phyloP scores from a whole-genome alignment of 2,113 vertebrate species.

The Bufo bufo region DNA sequence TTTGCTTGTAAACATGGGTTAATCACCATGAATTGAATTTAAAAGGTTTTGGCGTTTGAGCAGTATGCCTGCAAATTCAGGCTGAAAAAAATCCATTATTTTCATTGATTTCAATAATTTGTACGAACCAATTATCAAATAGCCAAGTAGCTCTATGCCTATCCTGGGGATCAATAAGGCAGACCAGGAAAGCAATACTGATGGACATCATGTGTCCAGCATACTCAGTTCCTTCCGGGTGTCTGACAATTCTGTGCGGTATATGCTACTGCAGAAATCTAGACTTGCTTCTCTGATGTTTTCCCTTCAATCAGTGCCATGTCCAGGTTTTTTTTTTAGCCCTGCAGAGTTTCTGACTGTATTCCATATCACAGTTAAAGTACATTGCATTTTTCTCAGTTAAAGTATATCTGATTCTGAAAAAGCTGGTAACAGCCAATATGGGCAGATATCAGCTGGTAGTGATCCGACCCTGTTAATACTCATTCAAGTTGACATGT shows the following conservation, averaged over 20 bases:
- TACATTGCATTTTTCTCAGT: no score
- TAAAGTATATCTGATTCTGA: no score
- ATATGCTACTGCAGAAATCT: neutral
- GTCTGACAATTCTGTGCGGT: neutral
- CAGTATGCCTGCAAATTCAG: constrained; percentile 39
- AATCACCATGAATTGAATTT: constrained; percentile 57
- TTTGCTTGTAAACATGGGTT: constrained; percentile 51
- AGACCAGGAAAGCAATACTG: constrained; percentile 12
- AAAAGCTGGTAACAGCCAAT: no score
- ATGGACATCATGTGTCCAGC: neutral
- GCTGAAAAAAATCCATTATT: constrained; percentile 51
- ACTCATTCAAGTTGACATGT: no score
- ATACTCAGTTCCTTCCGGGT: neutral
- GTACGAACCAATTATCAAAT: constrained; percentile 49
- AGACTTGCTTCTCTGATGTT: neutral
- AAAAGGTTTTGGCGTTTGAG: constrained; percentile 49
- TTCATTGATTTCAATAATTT: constrained; percentile 55
- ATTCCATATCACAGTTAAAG: no score
- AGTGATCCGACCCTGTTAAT: no score
- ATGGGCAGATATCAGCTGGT: no score
- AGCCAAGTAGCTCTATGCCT: neutral
- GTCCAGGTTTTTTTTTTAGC: no score
- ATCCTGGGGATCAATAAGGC: constrained; percentile 4
- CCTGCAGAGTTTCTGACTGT: no score
- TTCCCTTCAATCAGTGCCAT: neutral